Base-by-base conservation (phyloP, 2,888 invertebrate genomes). In the Antheraea yamamai region DNA sequence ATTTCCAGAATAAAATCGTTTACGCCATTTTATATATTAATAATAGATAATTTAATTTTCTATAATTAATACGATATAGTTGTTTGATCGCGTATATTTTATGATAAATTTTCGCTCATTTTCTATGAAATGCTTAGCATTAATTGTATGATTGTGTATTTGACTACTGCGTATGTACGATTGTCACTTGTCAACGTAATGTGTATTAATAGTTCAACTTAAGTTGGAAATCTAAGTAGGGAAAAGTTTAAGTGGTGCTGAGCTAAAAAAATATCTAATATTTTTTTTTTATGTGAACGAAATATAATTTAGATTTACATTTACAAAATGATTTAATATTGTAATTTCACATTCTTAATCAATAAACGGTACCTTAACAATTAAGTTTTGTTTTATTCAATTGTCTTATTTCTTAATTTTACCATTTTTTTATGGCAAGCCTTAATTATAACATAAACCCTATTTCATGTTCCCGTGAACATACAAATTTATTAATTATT, bases 291-390 rank as follows among this genome's bases (percentile, higher is more conserved):
- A 79, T 80, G 81, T 83, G 55, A 79, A 84, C 81, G 78, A 82
- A 82, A 83, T 79, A 79, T 80, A 80, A 79, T 81, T 80, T 82
- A 82, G 79, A 80, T 74, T 84, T 86, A 86, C 81, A 86, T 87
- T 83, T 85, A 81, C 88, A 87, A 89, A 90, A 82, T 84, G 82
- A 85, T 86, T 85, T 85, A 84, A 81, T 80, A 47, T 72, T 84
- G 82, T 86, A 84, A 85, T 88, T 89, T 88, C 87, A 88, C 73
- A 68, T 74, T 72, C 68, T 71, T 87, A 87, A 85, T 89, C 87
- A 91, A 91, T 92, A 92, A 88, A 92, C 87, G 87, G 61, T 88
- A 89, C 84, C 80, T 87, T 90, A 92, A 92, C 91, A 90, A 87
- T 88, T 81, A 78, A 85, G 83, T 84, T 82, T 77, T 81, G 83